Percentiles rank a stretch among this genome's conserved stretches.
These are phyloP conservation scores for Oryzias javanicus DNA, from an alignment of 2,113 vertebrate genomes.

Conservation along the genomic window DNA sequence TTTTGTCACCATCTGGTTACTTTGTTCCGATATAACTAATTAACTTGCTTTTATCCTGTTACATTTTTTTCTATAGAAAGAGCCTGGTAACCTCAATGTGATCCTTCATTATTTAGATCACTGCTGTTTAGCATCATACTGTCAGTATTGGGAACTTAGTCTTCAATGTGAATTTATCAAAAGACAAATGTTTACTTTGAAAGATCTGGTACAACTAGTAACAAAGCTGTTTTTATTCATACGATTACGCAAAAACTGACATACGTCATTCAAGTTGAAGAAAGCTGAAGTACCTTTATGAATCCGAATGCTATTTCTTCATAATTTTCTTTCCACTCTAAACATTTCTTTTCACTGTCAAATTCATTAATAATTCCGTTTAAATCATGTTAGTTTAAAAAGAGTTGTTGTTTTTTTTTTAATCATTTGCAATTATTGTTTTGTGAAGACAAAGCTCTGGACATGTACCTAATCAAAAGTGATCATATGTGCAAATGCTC, in stretches of 20 bases:
- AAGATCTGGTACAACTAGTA: slow-evolving; percentile 27
- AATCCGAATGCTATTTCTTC: slow-evolving; percentile 6
- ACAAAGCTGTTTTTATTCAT: too few species aligned
- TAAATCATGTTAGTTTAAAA: too few species aligned
- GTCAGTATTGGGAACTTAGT: slow-evolving; percentile 5
- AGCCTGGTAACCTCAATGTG: slow-evolving; percentile 31
- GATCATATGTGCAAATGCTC: too few species aligned
- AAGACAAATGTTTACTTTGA: slow-evolving; percentile 29
- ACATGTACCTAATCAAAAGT: too few species aligned
- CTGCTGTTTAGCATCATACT: background rate
- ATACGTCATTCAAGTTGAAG: slow-evolving; percentile 25
- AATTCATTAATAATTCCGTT: too few species aligned
- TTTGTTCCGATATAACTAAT: slow-evolving; percentile 10
- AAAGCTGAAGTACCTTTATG: slow-evolving; percentile 59
- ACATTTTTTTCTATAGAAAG: background rate
- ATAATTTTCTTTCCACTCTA: too few species aligned
- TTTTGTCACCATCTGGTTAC: slow-evolving; percentile 17
- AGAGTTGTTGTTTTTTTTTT: too few species aligned
- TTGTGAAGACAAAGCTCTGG: too few species aligned
- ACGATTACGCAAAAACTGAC: slow-evolving; percentile 34
- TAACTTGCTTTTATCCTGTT: background rate
- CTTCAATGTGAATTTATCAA: background rate
- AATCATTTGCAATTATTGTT: too few species aligned
- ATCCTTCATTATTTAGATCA: slow-evolving; percentile 3
- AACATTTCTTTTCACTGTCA: too few species aligned